Percentiles rank a stretch among this genome's conserved stretches.
Evolutionary conservation across 2,113 vertebrate species (phyloP).

Genomic region (Corydoras sp.): DNA sequence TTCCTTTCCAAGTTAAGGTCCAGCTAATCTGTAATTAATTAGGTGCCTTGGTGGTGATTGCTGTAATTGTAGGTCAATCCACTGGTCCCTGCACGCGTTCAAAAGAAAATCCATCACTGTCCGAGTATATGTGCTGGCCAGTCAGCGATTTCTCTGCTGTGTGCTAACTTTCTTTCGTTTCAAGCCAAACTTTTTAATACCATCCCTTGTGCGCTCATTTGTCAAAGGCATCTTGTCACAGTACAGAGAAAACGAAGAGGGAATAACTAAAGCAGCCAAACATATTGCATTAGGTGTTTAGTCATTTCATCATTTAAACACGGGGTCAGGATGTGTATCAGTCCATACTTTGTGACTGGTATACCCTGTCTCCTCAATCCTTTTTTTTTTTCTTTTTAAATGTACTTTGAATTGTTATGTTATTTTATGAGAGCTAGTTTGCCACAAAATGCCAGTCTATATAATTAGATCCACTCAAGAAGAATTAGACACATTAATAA

Average conservation of each 20-base stretch:
- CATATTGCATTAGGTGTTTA: not conserved
- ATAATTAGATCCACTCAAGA: too few species aligned
- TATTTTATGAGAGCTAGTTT: too few species aligned
- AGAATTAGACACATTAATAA: too few species aligned
- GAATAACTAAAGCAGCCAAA: not conserved
- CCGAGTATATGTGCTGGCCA: slow-evolving; percentile 6
- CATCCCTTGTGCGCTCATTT: slow-evolving; percentile 24
- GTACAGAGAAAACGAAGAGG: not conserved
- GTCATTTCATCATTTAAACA: too few species aligned
- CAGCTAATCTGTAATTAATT: slow-evolving; percentile 50
- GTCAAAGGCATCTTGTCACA: slow-evolving; percentile 25
- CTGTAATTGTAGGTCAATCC: slow-evolving; percentile 46
- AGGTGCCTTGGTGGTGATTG: slow-evolving; percentile 29
- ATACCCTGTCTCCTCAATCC: too few species aligned
- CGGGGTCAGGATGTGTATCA: too few species aligned
- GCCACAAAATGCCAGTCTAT: too few species aligned
- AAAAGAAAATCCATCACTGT: slow-evolving; percentile 40
- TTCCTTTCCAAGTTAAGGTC: slow-evolving; percentile 16
- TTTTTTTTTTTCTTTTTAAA: too few species aligned
- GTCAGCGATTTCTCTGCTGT: slow-evolving; percentile 10
- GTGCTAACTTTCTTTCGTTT: slow-evolving; percentile 26
- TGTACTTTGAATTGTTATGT: too few species aligned
- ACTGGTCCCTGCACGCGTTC: slow-evolving; percentile 34
- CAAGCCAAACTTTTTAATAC: slow-evolving; percentile 27
- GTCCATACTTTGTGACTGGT: too few species aligned